These are phyloP conservation scores for Hippocampus barbouri DNA, from an alignment of 2,113 vertebrate genomes.

Conservation along the genomic window DNA sequence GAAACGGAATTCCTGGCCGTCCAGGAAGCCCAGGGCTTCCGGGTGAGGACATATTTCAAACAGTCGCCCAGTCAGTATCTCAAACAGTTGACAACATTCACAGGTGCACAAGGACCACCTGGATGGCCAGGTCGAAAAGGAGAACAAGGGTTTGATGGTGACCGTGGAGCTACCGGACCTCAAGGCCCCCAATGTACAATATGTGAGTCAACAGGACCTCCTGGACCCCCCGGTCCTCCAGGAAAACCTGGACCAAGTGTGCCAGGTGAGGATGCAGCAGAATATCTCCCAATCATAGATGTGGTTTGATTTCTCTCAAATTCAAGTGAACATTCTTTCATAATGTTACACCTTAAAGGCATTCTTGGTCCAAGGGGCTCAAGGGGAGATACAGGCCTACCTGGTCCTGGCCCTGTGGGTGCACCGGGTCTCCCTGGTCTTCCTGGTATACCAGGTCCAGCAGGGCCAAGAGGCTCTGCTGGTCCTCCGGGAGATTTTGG, in stretches of 20 bases:
- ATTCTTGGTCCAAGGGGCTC: constrained; percentile 45
- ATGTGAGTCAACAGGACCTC: constrained; percentile 10
- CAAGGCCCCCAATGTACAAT: constrained; percentile 35
- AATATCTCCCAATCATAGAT: background rate
- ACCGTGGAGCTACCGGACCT: constrained; percentile 37
- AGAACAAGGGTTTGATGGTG: constrained; percentile 38
- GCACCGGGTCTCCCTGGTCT: constrained; percentile 43
- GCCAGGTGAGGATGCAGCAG: constrained; percentile 25
- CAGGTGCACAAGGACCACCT: constrained; percentile 41
- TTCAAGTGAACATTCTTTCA: background rate
- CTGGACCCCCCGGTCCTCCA: constrained; percentile 34
- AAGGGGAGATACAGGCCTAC: constrained; percentile 40
- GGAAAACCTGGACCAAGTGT: constrained; percentile 40
- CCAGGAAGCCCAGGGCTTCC: constrained; percentile 44
- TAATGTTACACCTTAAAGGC: constrained; percentile 28
- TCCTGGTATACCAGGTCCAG: constrained; percentile 39
- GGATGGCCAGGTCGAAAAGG: constrained; percentile 45
- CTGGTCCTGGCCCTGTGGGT: constrained; percentile 47
- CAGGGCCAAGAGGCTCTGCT: constrained; percentile 38
- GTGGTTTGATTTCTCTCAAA: background rate
- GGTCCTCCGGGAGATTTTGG: constrained; percentile 55
- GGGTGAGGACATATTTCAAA: constrained; percentile 31
- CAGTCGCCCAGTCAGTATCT: background rate
- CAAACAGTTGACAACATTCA: constrained; percentile 14
- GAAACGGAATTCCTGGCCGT: constrained; percentile 33